Conservation (phyloP, 2,888 invertebrate species). For the Marasmarcha lunaedactyla region DNA sequence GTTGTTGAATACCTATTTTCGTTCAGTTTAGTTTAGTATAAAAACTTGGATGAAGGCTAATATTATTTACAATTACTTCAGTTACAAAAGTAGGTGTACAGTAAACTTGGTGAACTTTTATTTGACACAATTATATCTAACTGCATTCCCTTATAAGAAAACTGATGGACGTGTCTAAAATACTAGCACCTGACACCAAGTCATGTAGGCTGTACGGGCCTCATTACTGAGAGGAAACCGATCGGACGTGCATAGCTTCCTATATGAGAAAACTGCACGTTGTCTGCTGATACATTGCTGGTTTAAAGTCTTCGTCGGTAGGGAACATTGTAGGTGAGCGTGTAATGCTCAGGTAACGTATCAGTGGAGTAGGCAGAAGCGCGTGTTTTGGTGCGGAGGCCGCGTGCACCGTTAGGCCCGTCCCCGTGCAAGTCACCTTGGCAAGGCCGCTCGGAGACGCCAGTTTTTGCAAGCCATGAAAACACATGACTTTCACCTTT, state of each 20-base stretch:
- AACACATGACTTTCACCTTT: slow-evolving; percentile 67
- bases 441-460: slow-evolving; percentile 63
- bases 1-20: too few relatives aligned
- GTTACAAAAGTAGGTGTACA: slow-evolving; percentile 11
- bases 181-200: slow-evolving; percentile 24
- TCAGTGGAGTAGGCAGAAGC: slow-evolving; percentile 23
- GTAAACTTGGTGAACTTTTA: slow-evolving; percentile 21
- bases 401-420: slow-evolving; percentile 59
- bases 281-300: slow-evolving; percentile 14
- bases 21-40: too few relatives aligned
- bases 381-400: slow-evolving; percentile 27
- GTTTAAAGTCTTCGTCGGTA: slow-evolving; percentile 15
- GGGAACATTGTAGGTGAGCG: slow-evolving; percentile 14
- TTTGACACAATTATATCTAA: slow-evolving; percentile 40
- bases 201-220: slow-evolving; percentile 43
- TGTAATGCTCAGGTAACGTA: slow-evolving; percentile 26
- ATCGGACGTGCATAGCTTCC: slow-evolving; percentile 43
- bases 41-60: too few relatives aligned
- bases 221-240: slow-evolving; percentile 49
- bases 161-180: slow-evolving; percentile 40
- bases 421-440: slow-evolving; percentile 65
- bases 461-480: slow-evolving; percentile 63
- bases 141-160: slow-evolving; percentile 32
- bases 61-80: slow-evolving; percentile 49
- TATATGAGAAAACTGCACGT: slow-evolving; percentile 11